Percentiles rank a stretch among this genome's conserved stretches.
These are phyloP conservation scores for Atopsyche davidsoni DNA, from an alignment of 1,140 invertebrate genomes.

Conservation along the genomic window DNA sequence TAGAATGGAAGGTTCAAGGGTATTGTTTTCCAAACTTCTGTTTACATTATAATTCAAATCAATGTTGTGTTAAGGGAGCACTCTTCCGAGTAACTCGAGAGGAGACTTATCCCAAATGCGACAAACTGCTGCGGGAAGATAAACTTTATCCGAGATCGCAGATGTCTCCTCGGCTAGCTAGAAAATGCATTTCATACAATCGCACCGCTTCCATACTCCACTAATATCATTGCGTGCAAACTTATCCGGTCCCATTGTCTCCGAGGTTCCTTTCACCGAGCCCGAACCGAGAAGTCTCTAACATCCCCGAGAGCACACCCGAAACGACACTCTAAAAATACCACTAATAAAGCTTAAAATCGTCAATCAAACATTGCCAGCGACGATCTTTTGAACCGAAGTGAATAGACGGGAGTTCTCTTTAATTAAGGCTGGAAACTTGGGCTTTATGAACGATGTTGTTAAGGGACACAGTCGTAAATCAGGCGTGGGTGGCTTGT, in stretches of 20 bases:
- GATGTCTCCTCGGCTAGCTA: slow-evolving; percentile 22
- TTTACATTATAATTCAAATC: slow-evolving; percentile 7
- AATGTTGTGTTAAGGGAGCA: slow-evolving; percentile 11
- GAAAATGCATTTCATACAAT: slow-evolving; percentile 29
- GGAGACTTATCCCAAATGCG: not conserved
- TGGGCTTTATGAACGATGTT: not conserved
- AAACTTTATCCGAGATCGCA: slow-evolving; percentile 26
- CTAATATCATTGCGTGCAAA: slow-evolving; percentile 27
- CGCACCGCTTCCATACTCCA: slow-evolving; percentile 20
- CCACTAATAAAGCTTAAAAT: too few species aligned
- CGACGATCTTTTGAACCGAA: too few species aligned
- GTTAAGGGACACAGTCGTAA: slow-evolving; percentile 3
- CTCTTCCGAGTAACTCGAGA: not conserved
- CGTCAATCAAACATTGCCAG: too few species aligned
- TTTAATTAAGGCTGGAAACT: too few species aligned
- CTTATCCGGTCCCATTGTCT: slow-evolving; percentile 26
- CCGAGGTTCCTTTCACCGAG: slow-evolving; percentile 8
- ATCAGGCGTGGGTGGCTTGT: too few species aligned
- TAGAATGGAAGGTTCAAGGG: too few species aligned
- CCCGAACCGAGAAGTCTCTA: too few species aligned
- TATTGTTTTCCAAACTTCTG: too few species aligned
- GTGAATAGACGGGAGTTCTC: too few species aligned
- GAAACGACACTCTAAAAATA: too few species aligned
- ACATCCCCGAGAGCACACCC: too few species aligned
- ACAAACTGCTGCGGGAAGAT: slow-evolving; percentile 21